phyloP scores from a whole-genome alignment of 2,888 invertebrate species.

The Calephelis perditalis region DNA sequence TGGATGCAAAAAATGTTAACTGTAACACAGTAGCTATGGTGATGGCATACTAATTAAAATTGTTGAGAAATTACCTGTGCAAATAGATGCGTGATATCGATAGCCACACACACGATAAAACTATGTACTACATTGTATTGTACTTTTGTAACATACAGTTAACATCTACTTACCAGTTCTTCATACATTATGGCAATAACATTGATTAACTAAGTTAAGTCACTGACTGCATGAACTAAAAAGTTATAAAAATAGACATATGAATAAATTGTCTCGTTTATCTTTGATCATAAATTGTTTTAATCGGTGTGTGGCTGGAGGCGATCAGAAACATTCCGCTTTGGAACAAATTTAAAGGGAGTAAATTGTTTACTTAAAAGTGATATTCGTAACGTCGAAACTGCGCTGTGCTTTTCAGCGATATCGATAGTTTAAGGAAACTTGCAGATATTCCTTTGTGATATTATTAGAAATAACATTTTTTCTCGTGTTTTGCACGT shows the following conservation, averaged over 20 bases:
- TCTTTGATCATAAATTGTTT: background rate
- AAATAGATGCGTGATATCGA: background rate
- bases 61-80: background rate
- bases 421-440: background rate
- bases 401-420: background rate
- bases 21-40: background rate
- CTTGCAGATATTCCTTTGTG: background rate
- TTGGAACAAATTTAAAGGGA: background rate
- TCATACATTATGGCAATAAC: no score
- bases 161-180: no score
- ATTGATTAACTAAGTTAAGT: no score
- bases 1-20: background rate
- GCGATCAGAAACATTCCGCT: slow-evolving; percentile 2
- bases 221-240: no score
- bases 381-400: background rate
- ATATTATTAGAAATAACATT: no score
- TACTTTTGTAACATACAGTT: no score
- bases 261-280: no score
- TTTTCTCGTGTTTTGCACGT: no score
- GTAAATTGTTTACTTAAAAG: background rate
- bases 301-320: background rate
- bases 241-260: no score
- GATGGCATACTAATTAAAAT: background rate
- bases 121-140: no score
- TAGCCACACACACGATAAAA: background rate